phyloP scores from a whole-genome alignment of 2,888 invertebrate genomes.

The Chorisops tibialis region DNA sequence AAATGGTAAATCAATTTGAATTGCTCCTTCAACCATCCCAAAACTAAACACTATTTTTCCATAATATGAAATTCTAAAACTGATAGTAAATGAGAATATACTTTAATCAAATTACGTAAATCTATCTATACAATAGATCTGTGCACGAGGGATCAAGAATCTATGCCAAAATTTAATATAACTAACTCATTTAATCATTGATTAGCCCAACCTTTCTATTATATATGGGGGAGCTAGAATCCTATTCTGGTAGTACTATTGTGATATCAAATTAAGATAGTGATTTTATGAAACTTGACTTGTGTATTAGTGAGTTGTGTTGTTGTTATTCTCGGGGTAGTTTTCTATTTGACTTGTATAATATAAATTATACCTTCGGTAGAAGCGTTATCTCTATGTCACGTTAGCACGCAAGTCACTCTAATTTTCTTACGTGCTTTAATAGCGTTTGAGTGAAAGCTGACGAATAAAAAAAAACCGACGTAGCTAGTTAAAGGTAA shows the following conservation, averaged over 20 bases:
- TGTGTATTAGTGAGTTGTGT: conserved; percentile 11
- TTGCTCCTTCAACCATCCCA: no score
- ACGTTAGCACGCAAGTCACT: conserved; percentile 23
- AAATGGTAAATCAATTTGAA: no score
- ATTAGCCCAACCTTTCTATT: not conserved
- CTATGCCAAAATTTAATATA: not conserved
- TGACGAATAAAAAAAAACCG: no score
- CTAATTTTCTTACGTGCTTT: not conserved
- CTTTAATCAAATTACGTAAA: no score
- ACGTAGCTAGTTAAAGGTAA: no score
- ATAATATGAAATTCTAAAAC: no score
- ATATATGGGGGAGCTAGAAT: not conserved
- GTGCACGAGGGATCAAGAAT: no score
- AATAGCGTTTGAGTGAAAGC: not conserved
- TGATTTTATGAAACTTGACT: conserved; percentile 23
- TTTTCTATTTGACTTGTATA: conserved; percentile 18
- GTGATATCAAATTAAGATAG: conserved; percentile 26
- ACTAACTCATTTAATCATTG: conserved; percentile 13
- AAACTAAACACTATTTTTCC: no score
- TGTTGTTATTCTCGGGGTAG: conserved; percentile 13
- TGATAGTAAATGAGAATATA: no score
- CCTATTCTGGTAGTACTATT: conserved; percentile 16
- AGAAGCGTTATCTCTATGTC: conserved; percentile 24
- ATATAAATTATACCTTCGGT: conserved; percentile 19
- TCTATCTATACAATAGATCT: no score